Percentiles rank a stretch among this genome's conserved stretches.
Conservation (phyloP, 1,140 invertebrate genomes). For the Dreissena polymorpha region DNA sequence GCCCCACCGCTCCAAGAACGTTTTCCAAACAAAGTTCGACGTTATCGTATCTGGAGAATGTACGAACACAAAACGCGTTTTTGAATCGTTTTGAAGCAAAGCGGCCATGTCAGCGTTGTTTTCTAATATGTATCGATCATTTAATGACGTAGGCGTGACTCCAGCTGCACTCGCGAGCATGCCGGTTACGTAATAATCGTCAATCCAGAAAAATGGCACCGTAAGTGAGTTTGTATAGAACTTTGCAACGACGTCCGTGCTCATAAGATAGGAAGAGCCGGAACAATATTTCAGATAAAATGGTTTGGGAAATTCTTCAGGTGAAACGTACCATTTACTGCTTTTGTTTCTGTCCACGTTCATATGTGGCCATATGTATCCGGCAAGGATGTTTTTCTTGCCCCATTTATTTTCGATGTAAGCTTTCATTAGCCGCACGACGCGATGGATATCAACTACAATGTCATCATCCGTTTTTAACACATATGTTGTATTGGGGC, state of each 20-base stretch:
- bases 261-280: constrained; percentile 76
- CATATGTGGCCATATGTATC: constrained; percentile 62
- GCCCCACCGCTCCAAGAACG: constrained; percentile 40
- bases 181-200: constrained; percentile 76
- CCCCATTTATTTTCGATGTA: constrained; percentile 41
- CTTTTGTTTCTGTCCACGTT: constrained; percentile 64
- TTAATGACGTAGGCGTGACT: constrained; percentile 35
- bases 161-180: constrained; percentile 34
- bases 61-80: constrained; percentile 48
- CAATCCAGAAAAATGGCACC: constrained; percentile 73
- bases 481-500: constrained; percentile 84
- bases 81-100: constrained; percentile 33
- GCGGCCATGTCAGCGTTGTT: constrained; percentile 30
- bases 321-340: constrained; percentile 76
- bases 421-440: constrained; percentile 22
- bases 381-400: constrained; percentile 19
- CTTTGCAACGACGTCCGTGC: constrained; percentile 69
- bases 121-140: constrained; percentile 47
- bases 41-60: constrained; percentile 46
- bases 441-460: constrained; percentile 55
- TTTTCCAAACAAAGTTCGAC: constrained; percentile 36
- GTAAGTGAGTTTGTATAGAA: constrained; percentile 65
- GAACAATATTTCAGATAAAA: constrained; percentile 77
- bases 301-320: constrained; percentile 70
- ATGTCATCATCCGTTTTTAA: constrained; percentile 95